These are phyloP conservation scores for Lepetodrilus schrolli DNA, from an alignment of 2,888 invertebrate species.

Conservation along the genomic window DNA sequence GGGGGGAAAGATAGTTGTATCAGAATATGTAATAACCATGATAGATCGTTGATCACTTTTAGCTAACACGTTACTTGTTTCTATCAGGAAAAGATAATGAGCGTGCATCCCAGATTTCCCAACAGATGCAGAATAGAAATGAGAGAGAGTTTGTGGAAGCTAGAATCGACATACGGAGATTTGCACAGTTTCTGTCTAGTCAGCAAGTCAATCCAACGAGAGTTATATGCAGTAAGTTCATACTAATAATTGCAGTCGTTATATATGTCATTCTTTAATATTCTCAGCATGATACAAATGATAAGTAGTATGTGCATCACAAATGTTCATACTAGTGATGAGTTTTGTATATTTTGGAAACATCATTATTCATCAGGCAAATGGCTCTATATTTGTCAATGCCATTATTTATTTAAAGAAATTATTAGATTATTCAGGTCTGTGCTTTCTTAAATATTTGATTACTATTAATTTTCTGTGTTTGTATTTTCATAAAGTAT, in stretches of 20 bases:
- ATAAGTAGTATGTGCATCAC: too few relatives aligned
- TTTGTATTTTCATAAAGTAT: too few relatives aligned
- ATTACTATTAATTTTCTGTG: too few relatives aligned
- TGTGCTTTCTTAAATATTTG: too few relatives aligned
- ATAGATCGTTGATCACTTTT: too few relatives aligned
- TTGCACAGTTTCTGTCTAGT: slow-evolving; percentile 86
- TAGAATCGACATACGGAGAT: slow-evolving; percentile 85
- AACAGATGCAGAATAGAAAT: neutral
- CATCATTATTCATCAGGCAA: neutral
- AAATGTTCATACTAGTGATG: too few relatives aligned
- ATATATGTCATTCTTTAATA: neutral
- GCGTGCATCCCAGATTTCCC: slow-evolving; percentile 24
- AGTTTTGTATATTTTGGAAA: neutral
- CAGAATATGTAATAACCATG: too few relatives aligned
- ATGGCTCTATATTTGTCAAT: neutral
- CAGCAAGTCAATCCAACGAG: slow-evolving; percentile 85
- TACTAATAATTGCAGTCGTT: neutral
- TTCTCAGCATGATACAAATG: too few relatives aligned
- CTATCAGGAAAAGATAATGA: slow-evolving; percentile 39
- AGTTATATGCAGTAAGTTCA: slow-evolving; percentile 81
- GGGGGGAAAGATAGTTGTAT: too few relatives aligned
- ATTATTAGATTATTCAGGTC: too few relatives aligned
- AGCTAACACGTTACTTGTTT: too few relatives aligned
- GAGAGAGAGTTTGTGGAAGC: slow-evolving; percentile 67
- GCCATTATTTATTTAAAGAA: too few relatives aligned